These are phyloP conservation scores for Heterotis niloticus DNA, from an alignment of 2,113 vertebrate genomes.

Conservation along the genomic window DNA sequence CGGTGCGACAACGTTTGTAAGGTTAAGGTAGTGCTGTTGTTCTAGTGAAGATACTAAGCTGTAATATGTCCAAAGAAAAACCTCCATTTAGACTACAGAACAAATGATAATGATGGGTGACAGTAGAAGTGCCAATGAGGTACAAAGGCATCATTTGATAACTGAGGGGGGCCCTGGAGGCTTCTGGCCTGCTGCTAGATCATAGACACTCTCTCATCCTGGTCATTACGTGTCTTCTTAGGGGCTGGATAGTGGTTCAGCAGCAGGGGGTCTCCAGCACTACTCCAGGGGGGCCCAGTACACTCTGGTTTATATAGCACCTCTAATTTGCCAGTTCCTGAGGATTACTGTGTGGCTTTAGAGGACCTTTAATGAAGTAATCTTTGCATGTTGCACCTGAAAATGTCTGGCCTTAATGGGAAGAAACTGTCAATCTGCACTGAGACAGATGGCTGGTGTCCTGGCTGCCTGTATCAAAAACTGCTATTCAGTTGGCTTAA, in stretches of 20 bases:
- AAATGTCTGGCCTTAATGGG: no score
- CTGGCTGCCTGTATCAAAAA: no score
- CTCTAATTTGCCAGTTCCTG: no score
- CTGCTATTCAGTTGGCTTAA: no score
- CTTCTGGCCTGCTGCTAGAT: not conserved
- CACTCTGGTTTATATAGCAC: not conserved
- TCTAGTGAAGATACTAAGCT: not conserved
- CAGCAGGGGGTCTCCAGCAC: not conserved
- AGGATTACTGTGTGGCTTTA: no score
- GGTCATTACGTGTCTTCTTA: not conserved
- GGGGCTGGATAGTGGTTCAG: not conserved
- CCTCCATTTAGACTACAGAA: not conserved
- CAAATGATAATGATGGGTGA: not conserved
- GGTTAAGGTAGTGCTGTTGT: not conserved
- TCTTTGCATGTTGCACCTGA: no score
- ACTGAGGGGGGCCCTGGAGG: not conserved
- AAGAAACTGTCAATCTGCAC: no score
- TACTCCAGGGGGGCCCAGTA: not conserved
- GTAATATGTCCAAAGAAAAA: not conserved
- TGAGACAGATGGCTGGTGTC: no score
- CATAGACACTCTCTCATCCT: not conserved
- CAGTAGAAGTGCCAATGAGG: not conserved
- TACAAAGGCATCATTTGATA: not conserved
- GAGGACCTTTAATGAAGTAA: no score
- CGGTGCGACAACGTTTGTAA: no score